Conservation (phyloP, 2,113 vertebrate genomes). For the Notarius lentiginosus region DNA sequence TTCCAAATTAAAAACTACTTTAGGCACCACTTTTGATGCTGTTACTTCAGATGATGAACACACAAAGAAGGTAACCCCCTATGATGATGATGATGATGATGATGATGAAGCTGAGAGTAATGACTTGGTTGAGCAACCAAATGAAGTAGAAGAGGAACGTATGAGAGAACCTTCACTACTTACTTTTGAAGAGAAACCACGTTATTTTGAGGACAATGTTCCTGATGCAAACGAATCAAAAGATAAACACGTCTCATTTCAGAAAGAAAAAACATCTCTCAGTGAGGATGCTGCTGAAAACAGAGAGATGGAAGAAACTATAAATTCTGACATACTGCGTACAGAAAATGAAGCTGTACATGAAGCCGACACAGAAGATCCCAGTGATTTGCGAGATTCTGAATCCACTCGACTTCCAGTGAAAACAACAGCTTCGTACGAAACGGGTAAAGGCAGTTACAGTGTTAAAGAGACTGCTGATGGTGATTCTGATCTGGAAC, state of each 20-base stretch:
- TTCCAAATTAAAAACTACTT: slow-evolving; percentile 77
- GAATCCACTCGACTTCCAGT: neutral
- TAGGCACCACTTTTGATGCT: slow-evolving; percentile 84
- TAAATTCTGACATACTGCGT: too few relatives aligned
- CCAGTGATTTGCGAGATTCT: too few relatives aligned
- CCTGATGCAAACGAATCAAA: slow-evolving; percentile 40
- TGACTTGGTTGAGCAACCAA: slow-evolving; percentile 53
- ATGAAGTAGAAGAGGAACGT: slow-evolving; percentile 54
- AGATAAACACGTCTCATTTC: slow-evolving; percentile 32
- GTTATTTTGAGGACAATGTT: slow-evolving; percentile 22
- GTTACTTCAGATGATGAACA: slow-evolving; percentile 80
- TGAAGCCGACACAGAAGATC: too few relatives aligned
- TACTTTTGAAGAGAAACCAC: slow-evolving; percentile 59
- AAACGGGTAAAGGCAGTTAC: slow-evolving; percentile 3
- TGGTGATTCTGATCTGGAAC: slow-evolving; percentile 60
- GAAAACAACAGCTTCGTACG: slow-evolving; percentile 1
- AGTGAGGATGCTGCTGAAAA: too few relatives aligned
- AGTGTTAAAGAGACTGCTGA: slow-evolving; percentile 41
- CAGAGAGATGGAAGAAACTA: too few relatives aligned
- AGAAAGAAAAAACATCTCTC: too few relatives aligned
- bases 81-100: slow-evolving; percentile 49
- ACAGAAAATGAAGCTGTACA: too few relatives aligned
- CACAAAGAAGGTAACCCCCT: slow-evolving; percentile 76
- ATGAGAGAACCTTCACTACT: slow-evolving; percentile 70
- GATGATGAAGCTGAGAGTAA: slow-evolving; percentile 52